phyloP scores from a whole-genome alignment of 2,797 vertebrate species.

The Myiothlypis coronata region DNA sequence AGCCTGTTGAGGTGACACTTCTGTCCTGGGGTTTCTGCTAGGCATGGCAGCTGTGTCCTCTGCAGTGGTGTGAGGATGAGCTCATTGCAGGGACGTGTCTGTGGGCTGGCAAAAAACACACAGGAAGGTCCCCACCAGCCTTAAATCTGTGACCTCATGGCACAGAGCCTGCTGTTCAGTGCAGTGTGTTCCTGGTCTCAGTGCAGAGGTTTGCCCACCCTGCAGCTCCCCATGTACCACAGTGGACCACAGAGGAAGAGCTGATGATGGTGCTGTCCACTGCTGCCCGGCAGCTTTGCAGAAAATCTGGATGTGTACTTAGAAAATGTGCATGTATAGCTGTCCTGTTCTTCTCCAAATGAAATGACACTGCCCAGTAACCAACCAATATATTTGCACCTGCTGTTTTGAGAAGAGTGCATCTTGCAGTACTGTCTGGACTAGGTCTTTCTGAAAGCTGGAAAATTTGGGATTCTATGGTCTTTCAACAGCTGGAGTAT shows the following conservation, averaged over 20 bases:
- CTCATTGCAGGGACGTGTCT: fast-evolving
- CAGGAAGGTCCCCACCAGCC: fast-evolving
- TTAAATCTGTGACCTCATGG: not conserved
- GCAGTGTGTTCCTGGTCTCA: not conserved
- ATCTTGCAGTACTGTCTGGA: not conserved
- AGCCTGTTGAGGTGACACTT: not conserved
- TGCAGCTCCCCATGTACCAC: not conserved
- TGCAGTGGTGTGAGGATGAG: not conserved
- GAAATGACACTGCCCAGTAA: not conserved
- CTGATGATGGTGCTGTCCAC: not conserved
- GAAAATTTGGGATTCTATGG: not conserved
- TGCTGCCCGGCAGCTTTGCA: not conserved
- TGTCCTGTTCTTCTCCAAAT: not conserved
- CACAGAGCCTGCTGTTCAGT: not conserved
- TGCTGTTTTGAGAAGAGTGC: not conserved
- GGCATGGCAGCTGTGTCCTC: not conserved
- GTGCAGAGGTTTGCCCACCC: not conserved
- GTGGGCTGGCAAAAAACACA: not conserved
- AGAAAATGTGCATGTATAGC: not conserved
- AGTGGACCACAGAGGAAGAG: not conserved
- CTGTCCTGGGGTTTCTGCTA: not conserved
- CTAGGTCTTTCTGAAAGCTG: not conserved
- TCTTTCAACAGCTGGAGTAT: not conserved
- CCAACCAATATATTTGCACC: not conserved
- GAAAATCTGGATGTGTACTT: not conserved